Percentiles rank a stretch among this genome's conserved stretches.
Conservation (phyloP, 1,140 invertebrate species). For the Yoshiicerus persimilis region DNA sequence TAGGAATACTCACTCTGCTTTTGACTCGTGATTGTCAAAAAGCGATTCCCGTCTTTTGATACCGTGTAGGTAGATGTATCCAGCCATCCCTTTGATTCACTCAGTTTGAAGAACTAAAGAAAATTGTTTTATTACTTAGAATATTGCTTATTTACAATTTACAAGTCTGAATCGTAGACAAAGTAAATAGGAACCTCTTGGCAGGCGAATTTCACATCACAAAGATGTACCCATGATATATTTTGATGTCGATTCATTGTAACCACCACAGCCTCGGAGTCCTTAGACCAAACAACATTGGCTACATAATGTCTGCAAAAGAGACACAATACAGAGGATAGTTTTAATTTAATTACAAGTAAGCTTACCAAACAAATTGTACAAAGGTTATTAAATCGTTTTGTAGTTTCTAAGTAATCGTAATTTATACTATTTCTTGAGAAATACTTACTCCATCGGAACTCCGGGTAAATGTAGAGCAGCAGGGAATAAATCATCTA, state of each 20-base stretch:
- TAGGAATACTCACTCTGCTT: constrained; percentile 59
- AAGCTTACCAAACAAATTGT: no score
- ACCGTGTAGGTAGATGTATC: constrained; percentile 62
- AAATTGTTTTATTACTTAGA: neutral
- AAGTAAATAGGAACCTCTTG: neutral
- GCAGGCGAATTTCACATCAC: neutral
- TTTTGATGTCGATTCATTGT: constrained; percentile 90
- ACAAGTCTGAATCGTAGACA: neutral
- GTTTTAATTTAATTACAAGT: no score
- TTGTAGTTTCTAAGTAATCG: no score
- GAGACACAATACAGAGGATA: no score
- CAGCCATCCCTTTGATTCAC: constrained; percentile 68
- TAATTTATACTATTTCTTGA: no score
- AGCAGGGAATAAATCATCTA: constrained; percentile 51
- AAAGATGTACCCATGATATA: constrained; percentile 57
- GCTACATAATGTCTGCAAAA: constrained; percentile 64
- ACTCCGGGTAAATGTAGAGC: constrained; percentile 14
- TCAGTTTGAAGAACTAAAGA: constrained; percentile 48
- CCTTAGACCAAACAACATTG: constrained; percentile 74
- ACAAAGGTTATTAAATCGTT: no score
- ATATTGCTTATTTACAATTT: neutral
- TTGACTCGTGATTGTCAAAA: constrained; percentile 55
- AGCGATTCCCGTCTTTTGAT: constrained; percentile 57
- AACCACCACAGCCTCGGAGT: constrained; percentile 67
- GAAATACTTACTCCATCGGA: constrained; percentile 6